Evolutionary conservation across 2,113 vertebrate genomes (phyloP), one percentile per base, ranked within the genome.

Genomic region (Neodon shergylaensis): DNA sequence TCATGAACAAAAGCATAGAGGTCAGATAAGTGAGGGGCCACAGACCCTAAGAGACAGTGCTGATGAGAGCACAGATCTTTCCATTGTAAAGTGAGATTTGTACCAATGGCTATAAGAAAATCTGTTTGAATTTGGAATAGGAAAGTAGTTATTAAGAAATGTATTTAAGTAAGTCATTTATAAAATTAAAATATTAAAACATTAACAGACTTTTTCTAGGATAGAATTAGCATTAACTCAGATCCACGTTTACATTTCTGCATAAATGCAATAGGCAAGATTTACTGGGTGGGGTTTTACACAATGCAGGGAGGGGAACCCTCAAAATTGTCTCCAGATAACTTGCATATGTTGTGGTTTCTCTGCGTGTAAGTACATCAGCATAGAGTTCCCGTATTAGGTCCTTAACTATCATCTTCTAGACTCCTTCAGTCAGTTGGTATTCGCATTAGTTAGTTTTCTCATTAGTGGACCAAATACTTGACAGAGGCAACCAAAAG

Each of bases 121-220:
- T 21, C 42, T 39, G 2, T 33, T 91, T 63, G 14, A 81, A 73
- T 97, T 94, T 95, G 2, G 79, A 93, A 86, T 72, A 86, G 73
- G 90, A 68, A 94, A 86, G 63, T 81, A 88, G n/a, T 58, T 88
- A 96, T 39, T 93, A 7, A 79, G 92, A 92, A 91, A 72, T 88
- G 36, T 26, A 65, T 79, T 94, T 92, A 24, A 72, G 17, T 74
- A 86, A 77, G n/a, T 87, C 72, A 3, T 90, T 88, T 88, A 8
- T 86, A 72, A 92, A 92, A 14, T 86, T 66, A 65, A 90, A 84
- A 93, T 77, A 93, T 77, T 91, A 73, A 58, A 58, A 58, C 58
- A 58, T 58, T 58, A 21, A 21, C 58, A 58, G 19, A 58, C 58
- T 58, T 58, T 89, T 93, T 49, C 33, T 79, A 84, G 47, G 5